phyloP scores from a whole-genome alignment of 2,888 invertebrate genomes.

The Nemapogon koenigi region DNA sequence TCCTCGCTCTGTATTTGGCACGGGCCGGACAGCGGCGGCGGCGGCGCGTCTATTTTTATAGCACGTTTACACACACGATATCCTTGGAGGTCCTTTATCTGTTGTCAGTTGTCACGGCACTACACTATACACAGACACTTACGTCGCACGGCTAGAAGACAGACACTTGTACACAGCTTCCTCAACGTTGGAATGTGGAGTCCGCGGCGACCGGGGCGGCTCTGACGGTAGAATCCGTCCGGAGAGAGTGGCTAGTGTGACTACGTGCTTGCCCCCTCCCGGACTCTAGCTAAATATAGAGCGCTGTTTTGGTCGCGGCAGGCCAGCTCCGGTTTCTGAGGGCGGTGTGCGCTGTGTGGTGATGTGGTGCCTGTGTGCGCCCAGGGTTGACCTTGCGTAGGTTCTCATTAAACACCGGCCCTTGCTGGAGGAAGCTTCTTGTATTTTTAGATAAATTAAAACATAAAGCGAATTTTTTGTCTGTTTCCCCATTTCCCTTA shows the following conservation, averaged over 20 bases:
- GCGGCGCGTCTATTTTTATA: not conserved
- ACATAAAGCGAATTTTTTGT: no score
- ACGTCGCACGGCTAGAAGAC: constrained; percentile 62
- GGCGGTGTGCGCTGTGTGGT: no score
- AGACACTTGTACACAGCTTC: constrained; percentile 48
- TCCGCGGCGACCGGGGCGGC: constrained; percentile 74
- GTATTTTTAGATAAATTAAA: no score
- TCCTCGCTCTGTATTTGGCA: constrained; percentile 32
- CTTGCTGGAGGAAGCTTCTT: no score
- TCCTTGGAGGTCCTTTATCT: not conserved
- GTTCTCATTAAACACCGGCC: no score
- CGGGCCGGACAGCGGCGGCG: constrained; percentile 12
- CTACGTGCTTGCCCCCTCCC: no score
- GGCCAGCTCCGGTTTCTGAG: constrained; percentile 58
- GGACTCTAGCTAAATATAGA: no score
- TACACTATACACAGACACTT: constrained; percentile 44
- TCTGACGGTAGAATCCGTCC: constrained; percentile 44
- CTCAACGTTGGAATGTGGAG: constrained; percentile 72
- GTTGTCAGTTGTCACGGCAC: constrained; percentile 2
- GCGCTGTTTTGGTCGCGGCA: constrained; percentile 31
- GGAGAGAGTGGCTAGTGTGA: constrained; percentile 3
- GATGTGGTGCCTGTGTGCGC: not conserved
- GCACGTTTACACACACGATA: not conserved
- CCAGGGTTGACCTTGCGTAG: no score
- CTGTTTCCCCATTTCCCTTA: no score